Evolutionary conservation across 2,113 vertebrate species (phyloP), one percentile per base, ranked within the genome.

Genomic region (Leucosticte australis): DNA sequence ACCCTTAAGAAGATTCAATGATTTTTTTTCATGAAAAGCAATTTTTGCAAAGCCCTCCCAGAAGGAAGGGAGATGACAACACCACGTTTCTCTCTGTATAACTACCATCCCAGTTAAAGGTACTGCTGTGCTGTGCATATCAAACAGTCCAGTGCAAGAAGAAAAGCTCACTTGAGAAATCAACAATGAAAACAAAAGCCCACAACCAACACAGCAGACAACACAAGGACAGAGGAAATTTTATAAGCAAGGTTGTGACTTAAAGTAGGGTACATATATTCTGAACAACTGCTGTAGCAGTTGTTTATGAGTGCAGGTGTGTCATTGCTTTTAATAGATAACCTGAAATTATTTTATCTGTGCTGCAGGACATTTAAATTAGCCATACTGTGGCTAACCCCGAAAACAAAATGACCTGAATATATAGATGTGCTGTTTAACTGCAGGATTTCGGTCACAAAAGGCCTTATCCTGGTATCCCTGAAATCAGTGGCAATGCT

Each of bases 21-120:
- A 46, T 26, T 65, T 94, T 82, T 92, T 88, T 80, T 56, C 64
- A 83, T 39, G 15, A 84, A 95, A 95, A 73, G 53, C 88, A 93
- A 94, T 95, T 95, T 96, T 94, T 96, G 71, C 76, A 85, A 92
- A 95, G 94, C 46, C 89, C 75, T 96, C 41, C 80, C 69, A 85
- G 64, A 95, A 76, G 70, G 41, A 92, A 37, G 46, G 22, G 56
- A 84, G 39, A 95, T 59, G 57, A 76, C 86, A 93, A 28, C 21
- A 83, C 23, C 31, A 60, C 15, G 2, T 96, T 96, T 84, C 73
- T 94, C 39, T 90, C 92, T 74, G 60, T 69, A n/a, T 83, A 89
- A 94, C 74, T 85, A 81, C 60, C 24, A 19, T 89, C 37, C 81
- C 81, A 53, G 65, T 28, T 94, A 92, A 94, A 96, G 50, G 33